Percentiles rank a stretch among this genome's conserved stretches.
Evolutionary conservation across 2,888 invertebrate species (phyloP).

Genomic region (Laspeyria flexula): DNA sequence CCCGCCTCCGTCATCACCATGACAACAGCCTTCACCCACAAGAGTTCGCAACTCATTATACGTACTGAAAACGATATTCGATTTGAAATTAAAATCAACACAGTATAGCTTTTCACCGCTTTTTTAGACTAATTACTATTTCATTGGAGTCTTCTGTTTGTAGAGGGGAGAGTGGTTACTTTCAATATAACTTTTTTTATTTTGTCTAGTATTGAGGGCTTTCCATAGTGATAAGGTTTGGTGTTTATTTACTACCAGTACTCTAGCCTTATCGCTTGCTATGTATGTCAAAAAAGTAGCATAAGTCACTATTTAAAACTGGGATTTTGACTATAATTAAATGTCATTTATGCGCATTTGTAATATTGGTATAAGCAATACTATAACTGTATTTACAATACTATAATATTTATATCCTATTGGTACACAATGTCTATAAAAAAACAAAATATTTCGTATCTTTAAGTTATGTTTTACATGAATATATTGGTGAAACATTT

Average conservation of each 20-base stretch:
- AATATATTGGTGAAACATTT: conserved; percentile 26
- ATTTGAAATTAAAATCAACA: conserved; percentile 49
- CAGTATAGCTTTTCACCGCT: conserved; percentile 8
- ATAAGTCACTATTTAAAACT: no score
- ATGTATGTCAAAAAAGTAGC: no score
- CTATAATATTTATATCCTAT: no score
- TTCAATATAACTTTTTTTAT: neutral
- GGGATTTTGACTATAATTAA: no score
- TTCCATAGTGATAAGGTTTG: no score
- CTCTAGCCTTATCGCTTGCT: no score
- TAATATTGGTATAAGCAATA: no score
- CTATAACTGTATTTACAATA: no score
- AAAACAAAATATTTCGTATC: neutral
- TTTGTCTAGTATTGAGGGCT: no score
- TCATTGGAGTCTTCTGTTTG: conserved; percentile 19
- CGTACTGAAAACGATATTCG: conserved; percentile 36
- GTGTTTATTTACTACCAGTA: no score
- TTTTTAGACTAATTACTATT: conserved; percentile 41
- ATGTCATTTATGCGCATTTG: no score
- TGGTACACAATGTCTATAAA: no score
- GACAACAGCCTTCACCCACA: neutral
- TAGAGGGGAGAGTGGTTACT: neutral
- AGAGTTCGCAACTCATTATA: conserved; percentile 31
- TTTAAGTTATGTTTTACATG: conserved; percentile 20
- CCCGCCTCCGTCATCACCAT: neutral